A percentile compares a stretch with the other conserved stretches of the same genome.
These are phyloP conservation scores for Dendrolimus kikuchii DNA, from an alignment of 1,140 invertebrate species.

Conservation along the genomic window DNA sequence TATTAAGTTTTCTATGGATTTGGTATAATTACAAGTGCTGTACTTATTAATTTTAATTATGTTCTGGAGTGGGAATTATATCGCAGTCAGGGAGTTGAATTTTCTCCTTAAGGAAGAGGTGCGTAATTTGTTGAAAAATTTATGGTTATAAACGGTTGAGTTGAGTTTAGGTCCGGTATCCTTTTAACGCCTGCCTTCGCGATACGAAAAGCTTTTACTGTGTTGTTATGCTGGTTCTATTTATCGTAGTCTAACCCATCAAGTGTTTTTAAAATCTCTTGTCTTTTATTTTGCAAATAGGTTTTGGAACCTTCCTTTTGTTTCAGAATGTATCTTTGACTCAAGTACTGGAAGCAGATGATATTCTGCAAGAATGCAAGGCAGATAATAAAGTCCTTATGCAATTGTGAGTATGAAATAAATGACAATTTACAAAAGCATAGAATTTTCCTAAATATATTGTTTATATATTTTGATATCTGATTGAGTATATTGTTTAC, in stretches of 20 bases:
- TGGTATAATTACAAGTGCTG: constrained; percentile 44
- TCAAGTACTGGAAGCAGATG: constrained; percentile 94
- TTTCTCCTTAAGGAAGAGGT: constrained; percentile 61
- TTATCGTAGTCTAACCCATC: too few relatives aligned
- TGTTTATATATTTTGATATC: too few relatives aligned
- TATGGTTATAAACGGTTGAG: constrained; percentile 48
- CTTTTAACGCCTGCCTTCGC: too few relatives aligned
- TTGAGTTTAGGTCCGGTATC: not conserved
- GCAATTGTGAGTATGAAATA: constrained; percentile 86
- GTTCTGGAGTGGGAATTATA: constrained; percentile 65
- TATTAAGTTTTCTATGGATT: constrained; percentile 55
- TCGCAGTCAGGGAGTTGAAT: constrained; percentile 51
- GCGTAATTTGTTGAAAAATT: constrained; percentile 56
- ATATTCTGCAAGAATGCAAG: constrained; percentile 96
- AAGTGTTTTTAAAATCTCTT: too few relatives aligned
- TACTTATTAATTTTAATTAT: constrained; percentile 65
- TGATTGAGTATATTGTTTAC: too few relatives aligned
- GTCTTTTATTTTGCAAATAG: too few relatives aligned
- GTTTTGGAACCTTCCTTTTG: constrained; percentile 15
- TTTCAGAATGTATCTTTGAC: constrained; percentile 91
- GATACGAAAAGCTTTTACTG: too few relatives aligned
- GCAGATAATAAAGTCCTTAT: constrained; percentile 92
- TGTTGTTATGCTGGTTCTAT: too few relatives aligned
- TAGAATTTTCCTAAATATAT: not conserved
- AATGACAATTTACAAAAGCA: not conserved